Percentiles rank a stretch among this genome's conserved stretches.
These are phyloP conservation scores for Forbesichthys papilliferus DNA, from an alignment of 2,113 vertebrate species.

Conservation along the genomic window DNA sequence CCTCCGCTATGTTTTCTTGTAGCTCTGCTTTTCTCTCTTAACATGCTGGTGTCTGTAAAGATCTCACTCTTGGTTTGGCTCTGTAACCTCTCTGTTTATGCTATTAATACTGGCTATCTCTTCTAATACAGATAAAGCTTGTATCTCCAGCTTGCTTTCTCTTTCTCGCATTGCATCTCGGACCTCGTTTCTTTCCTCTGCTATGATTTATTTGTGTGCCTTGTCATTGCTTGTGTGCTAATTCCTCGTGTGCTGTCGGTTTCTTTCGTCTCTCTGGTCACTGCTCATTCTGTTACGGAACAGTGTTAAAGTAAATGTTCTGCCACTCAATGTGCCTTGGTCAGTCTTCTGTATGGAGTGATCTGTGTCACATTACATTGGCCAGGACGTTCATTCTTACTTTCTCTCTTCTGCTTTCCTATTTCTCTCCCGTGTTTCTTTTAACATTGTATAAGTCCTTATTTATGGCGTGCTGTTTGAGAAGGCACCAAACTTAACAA, in stretches of 20 bases:
- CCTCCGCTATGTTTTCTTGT: slow-evolving; percentile 69
- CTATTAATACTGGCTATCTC: slow-evolving; percentile 76
- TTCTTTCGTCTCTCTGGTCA: slow-evolving; percentile 35
- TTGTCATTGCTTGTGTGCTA: slow-evolving; percentile 47
- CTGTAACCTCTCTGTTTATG: slow-evolving; percentile 72
- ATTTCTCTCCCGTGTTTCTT: slow-evolving; percentile 32
- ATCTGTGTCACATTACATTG: slow-evolving; percentile 51
- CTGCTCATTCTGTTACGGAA: slow-evolving; percentile 52
- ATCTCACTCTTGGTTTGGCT: slow-evolving; percentile 67
- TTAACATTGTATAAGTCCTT: slow-evolving; percentile 35
- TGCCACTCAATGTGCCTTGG: slow-evolving; percentile 66
- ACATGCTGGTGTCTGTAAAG: slow-evolving; percentile 71
- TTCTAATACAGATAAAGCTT: slow-evolving; percentile 69
- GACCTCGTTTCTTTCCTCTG: slow-evolving; percentile 48
- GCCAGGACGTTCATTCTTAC: slow-evolving; percentile 31
- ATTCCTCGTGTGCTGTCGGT: slow-evolving; percentile 45
- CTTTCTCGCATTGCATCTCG: slow-evolving; percentile 48
- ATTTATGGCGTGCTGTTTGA: slow-evolving; percentile 58
- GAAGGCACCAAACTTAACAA: slow-evolving; percentile 54
- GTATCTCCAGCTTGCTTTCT: slow-evolving; percentile 59
- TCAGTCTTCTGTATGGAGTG: slow-evolving; percentile 62
- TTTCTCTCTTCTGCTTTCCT: slow-evolving; percentile 29
- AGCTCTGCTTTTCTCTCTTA: slow-evolving; percentile 73
- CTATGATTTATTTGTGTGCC: slow-evolving; percentile 59
- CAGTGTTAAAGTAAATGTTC: slow-evolving; percentile 57